Conservation (phyloP, 1,140 invertebrate species). For the Drosophila funebris region DNA sequence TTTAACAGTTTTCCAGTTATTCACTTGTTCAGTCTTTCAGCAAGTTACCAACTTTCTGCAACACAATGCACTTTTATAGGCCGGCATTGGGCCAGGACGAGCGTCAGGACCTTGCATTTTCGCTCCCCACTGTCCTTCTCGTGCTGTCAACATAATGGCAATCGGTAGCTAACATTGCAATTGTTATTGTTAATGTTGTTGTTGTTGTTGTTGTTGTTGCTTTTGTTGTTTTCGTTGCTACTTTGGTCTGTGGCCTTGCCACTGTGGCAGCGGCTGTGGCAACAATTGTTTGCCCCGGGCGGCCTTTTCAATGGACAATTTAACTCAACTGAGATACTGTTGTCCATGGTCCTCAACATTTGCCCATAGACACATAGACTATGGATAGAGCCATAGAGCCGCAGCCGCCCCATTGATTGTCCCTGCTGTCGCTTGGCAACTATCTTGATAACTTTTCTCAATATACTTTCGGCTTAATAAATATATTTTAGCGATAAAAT, state of each 20-base stretch:
- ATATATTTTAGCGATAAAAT: slow-evolving; percentile 58
- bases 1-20: slow-evolving; percentile 24
- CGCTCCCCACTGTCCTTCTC: background rate
- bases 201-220: slow-evolving; percentile 12
- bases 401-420: slow-evolving; percentile 3
- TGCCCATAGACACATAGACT: background rate
- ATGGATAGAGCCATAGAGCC: background rate
- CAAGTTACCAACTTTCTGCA: slow-evolving; percentile 69
- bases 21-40: slow-evolving; percentile 41
- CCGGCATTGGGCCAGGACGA: slow-evolving; percentile 23
- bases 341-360: slow-evolving; percentile 42
- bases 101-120: slow-evolving; percentile 22
- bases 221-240: slow-evolving; percentile 29
- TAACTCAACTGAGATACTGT: slow-evolving; percentile 60
- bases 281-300: slow-evolving; percentile 69
- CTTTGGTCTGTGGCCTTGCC: slow-evolving; percentile 53
- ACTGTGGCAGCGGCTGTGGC: slow-evolving; percentile 30
- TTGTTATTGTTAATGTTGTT: slow-evolving; percentile 25
- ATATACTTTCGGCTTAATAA: slow-evolving; percentile 67
- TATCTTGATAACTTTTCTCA: slow-evolving; percentile 68
- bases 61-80: slow-evolving; percentile 49
- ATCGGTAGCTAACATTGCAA: slow-evolving; percentile 48
- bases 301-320: slow-evolving; percentile 75
- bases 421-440: slow-evolving; percentile 34
- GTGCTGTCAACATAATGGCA: slow-evolving; percentile 33